Base-by-base conservation (phyloP, 2,888 invertebrate genomes). In the Augiades crinisus region DNA sequence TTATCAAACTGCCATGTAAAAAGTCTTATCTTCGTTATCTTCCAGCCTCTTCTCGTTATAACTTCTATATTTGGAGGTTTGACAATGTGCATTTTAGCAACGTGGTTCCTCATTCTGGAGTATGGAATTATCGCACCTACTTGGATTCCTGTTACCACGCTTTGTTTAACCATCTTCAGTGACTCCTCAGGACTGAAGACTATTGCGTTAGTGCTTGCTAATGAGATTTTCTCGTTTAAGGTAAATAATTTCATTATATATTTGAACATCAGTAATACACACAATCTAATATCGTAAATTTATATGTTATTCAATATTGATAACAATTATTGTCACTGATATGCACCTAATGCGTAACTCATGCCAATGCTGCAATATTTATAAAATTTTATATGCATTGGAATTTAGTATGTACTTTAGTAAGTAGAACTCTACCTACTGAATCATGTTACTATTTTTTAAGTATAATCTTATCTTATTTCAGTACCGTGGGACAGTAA, bases 151-250 rank as follows among this genome's bases (percentile, higher is more conserved):
- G 61, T 83, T 0, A 52, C 59, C 0, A 70, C 78, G 1, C 59
- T 83, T 0, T 81, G 81, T 6, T n/a, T 67, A 7, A 80, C 68
- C 56, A 69, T 81, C 53, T 55, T 83, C 7, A 37, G 62, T 1
- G 81, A 80, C 36, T 67, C 75, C 14, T 47, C 77, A 1, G 84
- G 84, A 0, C 61, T 84, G 56, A 77, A 78, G 6, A 75, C 79
- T 1, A 72, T 68, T 2, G 79, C 82, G 0, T 68, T 77, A 36
- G 70, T 84, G 7, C 59, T 84, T 0, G 60, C 70, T 0, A 65
- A 78, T 0, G 83, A 84, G 57, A 67, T 83, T 12, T 81, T 83
- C 49, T 56, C 64, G 1, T 64, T 58, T 27, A 57, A 64, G 56
- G 64, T 64, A n/a, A 24, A 14, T 7, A 21, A 8, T 12, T 6